Evolutionary conservation across 2,113 vertebrate genomes (phyloP).

Genomic region (Peucedramus taeniatus): DNA sequence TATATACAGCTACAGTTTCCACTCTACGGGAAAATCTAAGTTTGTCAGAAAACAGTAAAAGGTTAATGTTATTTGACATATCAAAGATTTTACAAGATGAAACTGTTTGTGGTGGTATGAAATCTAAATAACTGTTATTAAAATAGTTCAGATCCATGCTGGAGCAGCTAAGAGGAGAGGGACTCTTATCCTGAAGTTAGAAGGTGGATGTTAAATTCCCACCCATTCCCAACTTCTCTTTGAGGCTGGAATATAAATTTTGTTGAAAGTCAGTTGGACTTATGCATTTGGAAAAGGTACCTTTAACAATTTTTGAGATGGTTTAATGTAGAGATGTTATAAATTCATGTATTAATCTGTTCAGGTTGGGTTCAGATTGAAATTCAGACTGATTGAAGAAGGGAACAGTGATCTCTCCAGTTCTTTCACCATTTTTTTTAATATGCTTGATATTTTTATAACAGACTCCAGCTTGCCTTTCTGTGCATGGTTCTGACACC

Average conservation of each 20-base stretch:
- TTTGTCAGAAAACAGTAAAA: background rate
- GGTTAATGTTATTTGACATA: background rate
- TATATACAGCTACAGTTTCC: background rate
- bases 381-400: background rate
- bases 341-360: background rate
- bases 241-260: background rate
- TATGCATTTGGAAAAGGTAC: background rate
- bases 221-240: background rate
- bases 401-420: background rate
- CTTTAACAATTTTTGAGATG: background rate
- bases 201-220: background rate
- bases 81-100: background rate
- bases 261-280: background rate
- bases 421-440: background rate
- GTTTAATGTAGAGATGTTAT: background rate
- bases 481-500: background rate
- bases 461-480: background rate
- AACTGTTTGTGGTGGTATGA: background rate
- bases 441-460: conserved; percentile 43
- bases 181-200: background rate
- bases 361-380: background rate
- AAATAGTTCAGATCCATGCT: background rate
- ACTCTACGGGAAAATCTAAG: background rate
- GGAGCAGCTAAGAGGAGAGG: background rate
- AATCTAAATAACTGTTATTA: background rate